Conservation (phyloP, 1,140 invertebrate genomes). For the Bicyclus anynana region DNA sequence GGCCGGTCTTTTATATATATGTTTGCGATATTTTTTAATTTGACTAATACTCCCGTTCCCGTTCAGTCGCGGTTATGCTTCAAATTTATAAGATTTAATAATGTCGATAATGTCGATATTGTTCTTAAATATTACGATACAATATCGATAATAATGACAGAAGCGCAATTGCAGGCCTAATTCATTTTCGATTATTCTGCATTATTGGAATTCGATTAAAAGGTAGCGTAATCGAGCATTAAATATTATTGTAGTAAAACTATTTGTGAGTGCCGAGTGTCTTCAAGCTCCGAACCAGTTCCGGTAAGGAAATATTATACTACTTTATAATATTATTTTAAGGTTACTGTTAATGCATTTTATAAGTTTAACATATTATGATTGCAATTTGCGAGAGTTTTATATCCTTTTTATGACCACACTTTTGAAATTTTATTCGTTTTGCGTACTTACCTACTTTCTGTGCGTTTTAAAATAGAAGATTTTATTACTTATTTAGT, state of each 20-base stretch:
- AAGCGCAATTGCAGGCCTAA: constrained; percentile 25
- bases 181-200: constrained; percentile 28
- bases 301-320: background rate
- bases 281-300: background rate
- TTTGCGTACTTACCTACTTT: background rate
- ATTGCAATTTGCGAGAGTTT: no score
- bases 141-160: constrained; percentile 32
- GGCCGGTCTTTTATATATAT: no score
- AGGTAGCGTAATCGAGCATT: background rate
- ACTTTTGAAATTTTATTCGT: background rate
- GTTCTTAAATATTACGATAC: no score
- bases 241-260: background rate
- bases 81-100: no score
- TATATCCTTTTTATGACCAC: background rate
- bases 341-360: background rate
- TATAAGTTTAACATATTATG: no score
- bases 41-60: no score
- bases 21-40: no score
- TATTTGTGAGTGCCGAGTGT: background rate
- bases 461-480: background rate
- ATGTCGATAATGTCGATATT: no score
- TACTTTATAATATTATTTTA: background rate
- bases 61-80: no score
- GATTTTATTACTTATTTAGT: no score
- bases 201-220: constrained; percentile 14